phyloP scores from a whole-genome alignment of 1,140 invertebrate species.

The Macrosteles quadrilineatus region DNA sequence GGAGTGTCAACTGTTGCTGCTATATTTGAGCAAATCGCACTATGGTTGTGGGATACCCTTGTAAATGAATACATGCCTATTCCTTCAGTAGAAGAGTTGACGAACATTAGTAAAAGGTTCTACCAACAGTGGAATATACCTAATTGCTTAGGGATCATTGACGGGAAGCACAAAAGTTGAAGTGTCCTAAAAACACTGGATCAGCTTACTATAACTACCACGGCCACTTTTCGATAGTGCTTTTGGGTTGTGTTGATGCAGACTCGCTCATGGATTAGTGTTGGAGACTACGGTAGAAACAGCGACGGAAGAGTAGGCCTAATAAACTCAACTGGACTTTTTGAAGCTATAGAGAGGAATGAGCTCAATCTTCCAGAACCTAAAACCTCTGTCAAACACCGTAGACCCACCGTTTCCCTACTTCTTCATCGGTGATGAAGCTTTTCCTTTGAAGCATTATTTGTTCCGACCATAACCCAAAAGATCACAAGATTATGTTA shows the following conservation, averaged over 20 bases:
- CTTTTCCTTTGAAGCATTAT: background rate
- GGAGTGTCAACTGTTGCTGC: background rate
- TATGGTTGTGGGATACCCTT: background rate
- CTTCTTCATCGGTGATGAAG: background rate
- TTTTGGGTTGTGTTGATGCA: background rate
- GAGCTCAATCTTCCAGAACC: background rate
- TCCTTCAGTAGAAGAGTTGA: background rate
- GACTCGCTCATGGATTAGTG: background rate
- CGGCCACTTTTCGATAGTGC: background rate
- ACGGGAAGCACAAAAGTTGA: background rate
- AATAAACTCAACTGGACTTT: background rate
- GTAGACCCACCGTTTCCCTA: background rate
- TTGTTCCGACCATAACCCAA: background rate
- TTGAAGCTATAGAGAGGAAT: background rate
- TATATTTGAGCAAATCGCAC: background rate
- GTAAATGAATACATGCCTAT: background rate
- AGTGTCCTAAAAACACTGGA: background rate
- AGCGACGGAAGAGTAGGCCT: slow-evolving; percentile 3
- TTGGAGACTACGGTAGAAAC: slow-evolving; percentile 1
- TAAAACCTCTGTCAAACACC: slow-evolving; percentile 1
- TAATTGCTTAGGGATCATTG: background rate
- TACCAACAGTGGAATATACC: background rate
- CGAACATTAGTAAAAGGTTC: background rate
- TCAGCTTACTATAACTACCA: background rate
- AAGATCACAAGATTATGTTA: background rate